phyloP scores from a whole-genome alignment of 1,140 invertebrate genomes.

The Dermatophagoides farinae region DNA sequence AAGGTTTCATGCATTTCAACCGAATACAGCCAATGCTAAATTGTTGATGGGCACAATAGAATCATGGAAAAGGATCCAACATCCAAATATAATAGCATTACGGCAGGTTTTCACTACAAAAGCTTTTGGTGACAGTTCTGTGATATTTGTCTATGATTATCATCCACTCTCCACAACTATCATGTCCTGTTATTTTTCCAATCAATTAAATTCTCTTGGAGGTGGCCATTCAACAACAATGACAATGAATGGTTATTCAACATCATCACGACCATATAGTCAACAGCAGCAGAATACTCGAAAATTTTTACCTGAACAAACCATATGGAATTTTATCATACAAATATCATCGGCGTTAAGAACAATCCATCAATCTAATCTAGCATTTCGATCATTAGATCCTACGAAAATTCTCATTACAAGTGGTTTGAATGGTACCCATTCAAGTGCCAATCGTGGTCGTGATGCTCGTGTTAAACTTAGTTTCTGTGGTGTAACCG shows the following conservation, averaged over 20 bases:
- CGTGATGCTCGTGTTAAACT: conserved; percentile 36
- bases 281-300: conserved; percentile 9
- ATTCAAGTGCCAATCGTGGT: neutral
- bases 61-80: conserved; percentile 76
- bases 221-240: neutral
- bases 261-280: conserved; percentile 14
- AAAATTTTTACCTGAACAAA: conserved; percentile 55
- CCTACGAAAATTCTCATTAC: conserved; percentile 63
- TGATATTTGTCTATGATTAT: conserved; percentile 90
- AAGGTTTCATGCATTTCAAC: conserved; percentile 49
- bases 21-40: conserved; percentile 12
- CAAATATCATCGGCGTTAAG: conserved; percentile 83
- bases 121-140: conserved; percentile 81
- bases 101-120: conserved; percentile 86
- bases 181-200: conserved; percentile 55
- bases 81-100: conserved; percentile 76
- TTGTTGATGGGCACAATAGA: conserved; percentile 29
- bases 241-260: neutral
- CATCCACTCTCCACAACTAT: conserved; percentile 72
- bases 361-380: conserved; percentile 60
- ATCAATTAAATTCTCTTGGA: neutral
- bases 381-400: conserved; percentile 51
- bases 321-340: conserved; percentile 86
- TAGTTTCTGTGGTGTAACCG: conserved; percentile 57
- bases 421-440: neutral